Percentiles rank a stretch among this genome's conserved stretches.
phyloP scores from a whole-genome alignment of 2,113 vertebrate species.

The Onychostruthus taczanowskii region DNA sequence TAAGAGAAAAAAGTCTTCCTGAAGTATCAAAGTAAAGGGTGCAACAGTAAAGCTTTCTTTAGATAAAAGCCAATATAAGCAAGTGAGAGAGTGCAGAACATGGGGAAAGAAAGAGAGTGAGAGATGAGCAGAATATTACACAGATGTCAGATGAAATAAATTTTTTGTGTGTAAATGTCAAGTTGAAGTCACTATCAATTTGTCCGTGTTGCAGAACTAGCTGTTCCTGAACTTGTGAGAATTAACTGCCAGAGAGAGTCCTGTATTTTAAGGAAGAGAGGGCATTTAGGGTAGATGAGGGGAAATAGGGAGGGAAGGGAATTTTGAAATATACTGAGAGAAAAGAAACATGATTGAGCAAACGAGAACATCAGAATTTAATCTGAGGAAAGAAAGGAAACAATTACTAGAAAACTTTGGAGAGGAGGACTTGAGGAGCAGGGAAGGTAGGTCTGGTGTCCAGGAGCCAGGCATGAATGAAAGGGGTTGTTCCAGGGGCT shows the following conservation, averaged over 20 bases:
- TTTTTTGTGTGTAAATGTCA: conserved; percentile 67
- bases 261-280: conserved; percentile 20
- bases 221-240: conserved; percentile 51
- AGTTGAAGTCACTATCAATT: conserved; percentile 66
- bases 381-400: neutral
- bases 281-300: conserved; percentile 19
- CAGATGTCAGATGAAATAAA: conserved; percentile 53
- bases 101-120: neutral
- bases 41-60: conserved; percentile 30
- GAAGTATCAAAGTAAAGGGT: conserved; percentile 16
- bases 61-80: conserved; percentile 48
- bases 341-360: neutral
- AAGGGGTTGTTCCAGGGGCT: neutral
- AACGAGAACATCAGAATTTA: neutral
- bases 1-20: neutral
- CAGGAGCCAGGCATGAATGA: neutral
- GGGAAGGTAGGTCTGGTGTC: neutral
- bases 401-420: neutral
- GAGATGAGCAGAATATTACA: conserved; percentile 62
- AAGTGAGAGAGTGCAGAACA: conserved; percentile 30
- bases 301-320: neutral
- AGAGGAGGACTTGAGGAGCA: neutral
- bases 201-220: conserved; percentile 62
- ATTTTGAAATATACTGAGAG: neutral
- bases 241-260: conserved; percentile 40